Conservation (phyloP, 1,140 invertebrate genomes). For the Aphelinus atriplicis region DNA sequence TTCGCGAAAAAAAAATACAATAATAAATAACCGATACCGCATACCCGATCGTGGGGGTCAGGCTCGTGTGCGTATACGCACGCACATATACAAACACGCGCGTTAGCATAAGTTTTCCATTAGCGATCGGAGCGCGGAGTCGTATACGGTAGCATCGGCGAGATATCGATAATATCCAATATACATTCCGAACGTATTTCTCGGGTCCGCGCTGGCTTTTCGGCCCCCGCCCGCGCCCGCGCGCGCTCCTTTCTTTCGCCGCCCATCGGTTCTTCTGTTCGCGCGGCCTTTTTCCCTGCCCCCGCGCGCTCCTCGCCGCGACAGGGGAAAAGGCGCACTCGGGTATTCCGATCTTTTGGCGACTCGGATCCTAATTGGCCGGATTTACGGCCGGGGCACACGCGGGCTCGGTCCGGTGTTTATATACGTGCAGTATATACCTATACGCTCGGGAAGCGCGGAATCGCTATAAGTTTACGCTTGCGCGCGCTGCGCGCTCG, state of each 20-base stretch:
- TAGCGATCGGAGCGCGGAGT: slow-evolving; percentile 42
- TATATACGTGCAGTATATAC: too few species aligned
- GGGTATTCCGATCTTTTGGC: slow-evolving; percentile 46
- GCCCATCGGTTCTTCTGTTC: neutral
- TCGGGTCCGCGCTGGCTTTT: slow-evolving; percentile 10
- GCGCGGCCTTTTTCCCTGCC: neutral
- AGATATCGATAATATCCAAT: slow-evolving; percentile 59
- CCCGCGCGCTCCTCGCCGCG: neutral
- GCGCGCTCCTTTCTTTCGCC: slow-evolving; percentile 15
- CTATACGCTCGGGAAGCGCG: neutral
- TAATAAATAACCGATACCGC: slow-evolving; percentile 54
- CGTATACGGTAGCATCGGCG: slow-evolving; percentile 6
- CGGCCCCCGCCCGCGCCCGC: slow-evolving; percentile 16
- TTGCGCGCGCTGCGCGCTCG: too few species aligned
- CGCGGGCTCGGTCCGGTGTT: slow-evolving; percentile 25
- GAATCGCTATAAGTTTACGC: slow-evolving; percentile 6
- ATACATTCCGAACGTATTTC: slow-evolving; percentile 55
- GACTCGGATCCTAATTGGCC: slow-evolving; percentile 52
- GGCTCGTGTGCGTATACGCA: slow-evolving; percentile 12
- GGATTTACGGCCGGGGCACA: slow-evolving; percentile 52
- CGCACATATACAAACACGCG: too few species aligned
- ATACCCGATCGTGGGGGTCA: slow-evolving; percentile 30
- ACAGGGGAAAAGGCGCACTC: slow-evolving; percentile 10
- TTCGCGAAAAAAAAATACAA: too few species aligned
- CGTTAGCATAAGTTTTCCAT: slow-evolving; percentile 61